Conservation (phyloP, 2,888 invertebrate genomes). For the Drosophila limbata region DNA sequence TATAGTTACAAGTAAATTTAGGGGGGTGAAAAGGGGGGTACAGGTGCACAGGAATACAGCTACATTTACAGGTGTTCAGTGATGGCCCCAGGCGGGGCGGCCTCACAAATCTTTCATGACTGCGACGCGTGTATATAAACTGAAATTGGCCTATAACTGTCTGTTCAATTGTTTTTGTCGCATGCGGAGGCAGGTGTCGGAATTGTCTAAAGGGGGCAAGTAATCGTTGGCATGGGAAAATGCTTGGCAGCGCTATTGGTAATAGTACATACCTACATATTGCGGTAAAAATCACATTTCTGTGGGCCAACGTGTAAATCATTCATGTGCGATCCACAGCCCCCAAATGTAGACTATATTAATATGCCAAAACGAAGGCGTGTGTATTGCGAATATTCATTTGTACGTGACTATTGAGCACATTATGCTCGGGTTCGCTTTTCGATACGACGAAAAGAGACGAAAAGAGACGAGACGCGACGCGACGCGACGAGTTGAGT, state of each 20-base stretch:
- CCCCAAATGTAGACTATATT: constrained; percentile 75
- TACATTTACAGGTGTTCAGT: constrained; percentile 53
- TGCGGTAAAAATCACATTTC: constrained; percentile 80
- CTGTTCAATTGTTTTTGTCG: constrained; percentile 79
- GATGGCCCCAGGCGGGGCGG: constrained; percentile 31
- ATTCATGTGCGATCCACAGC: constrained; percentile 69
- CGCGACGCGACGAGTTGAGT: constrained; percentile 32
- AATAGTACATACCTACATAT: constrained; percentile 65
- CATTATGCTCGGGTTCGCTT: constrained; percentile 64
- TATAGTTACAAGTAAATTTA: constrained; percentile 22
- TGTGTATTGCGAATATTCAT: constrained; percentile 78
- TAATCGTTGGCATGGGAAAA: not conserved
- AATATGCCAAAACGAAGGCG: constrained; percentile 78
- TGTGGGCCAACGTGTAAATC: constrained; percentile 72
- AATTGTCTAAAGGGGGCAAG: not conserved
- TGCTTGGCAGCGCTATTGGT: constrained; percentile 17
- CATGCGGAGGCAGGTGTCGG: constrained; percentile 27
- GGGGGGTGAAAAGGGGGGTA: constrained; percentile 14
- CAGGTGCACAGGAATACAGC: constrained; percentile 7
- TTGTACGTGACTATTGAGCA: constrained; percentile 80
- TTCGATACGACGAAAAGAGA: constrained; percentile 9
- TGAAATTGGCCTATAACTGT: constrained; percentile 79
- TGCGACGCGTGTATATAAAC: constrained; percentile 78
- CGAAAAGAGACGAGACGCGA: constrained; percentile 15
- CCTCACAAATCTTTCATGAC: constrained; percentile 76